Evolutionary conservation across 2,797 vertebrate species (phyloP), one percentile per base, ranked within the genome.

Genomic region (Naso thynnoides): DNA sequence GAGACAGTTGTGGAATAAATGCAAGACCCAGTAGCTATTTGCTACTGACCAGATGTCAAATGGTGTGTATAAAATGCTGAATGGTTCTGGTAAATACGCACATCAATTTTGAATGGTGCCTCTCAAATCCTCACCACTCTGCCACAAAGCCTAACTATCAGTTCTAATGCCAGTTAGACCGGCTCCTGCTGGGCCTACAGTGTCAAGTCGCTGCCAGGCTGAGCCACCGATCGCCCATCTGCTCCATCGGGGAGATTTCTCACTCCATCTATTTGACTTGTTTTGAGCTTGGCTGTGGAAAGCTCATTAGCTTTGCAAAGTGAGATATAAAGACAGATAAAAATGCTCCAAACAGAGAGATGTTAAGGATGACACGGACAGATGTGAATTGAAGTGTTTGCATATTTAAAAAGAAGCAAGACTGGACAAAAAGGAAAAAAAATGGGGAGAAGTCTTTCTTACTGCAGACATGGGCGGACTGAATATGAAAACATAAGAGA

Each of bases 191-290:
- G 84, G 80, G 84, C 84, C 78, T 88, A 76, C 82, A 85, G 88
- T 82, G 88, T 88, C 85, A 88, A 88, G 87, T 70, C 72, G 62
- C 73, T 93, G 92, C 90, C 93, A 94, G 90, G 83, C 90, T 89
- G 88, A 91, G 89, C 89, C 88, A 89, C 84, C 82, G 76, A 90
- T 87, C 79, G 87, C 85, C 93, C 93, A 94, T 94, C 93, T 94
- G 93, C 85, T 94, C 87, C 80, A 86, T 80, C 68, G 56, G 88
- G 72, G 79, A 89, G 78, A 88, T 84, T 85, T 88, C 85, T 89
- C 89, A 86, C 87, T 90, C 89, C 88, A 89, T 90, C 81, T 85
- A 85, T 89, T 85, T 87, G 80, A 88, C 85, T 91, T 85, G 86
- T 84, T 92, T 86, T 58, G 67, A 87, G 86, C 79, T 79, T 84